phyloP scores from a whole-genome alignment of 2,797 vertebrate genomes.

The Xiphorhynchus erythropygius region DNA sequence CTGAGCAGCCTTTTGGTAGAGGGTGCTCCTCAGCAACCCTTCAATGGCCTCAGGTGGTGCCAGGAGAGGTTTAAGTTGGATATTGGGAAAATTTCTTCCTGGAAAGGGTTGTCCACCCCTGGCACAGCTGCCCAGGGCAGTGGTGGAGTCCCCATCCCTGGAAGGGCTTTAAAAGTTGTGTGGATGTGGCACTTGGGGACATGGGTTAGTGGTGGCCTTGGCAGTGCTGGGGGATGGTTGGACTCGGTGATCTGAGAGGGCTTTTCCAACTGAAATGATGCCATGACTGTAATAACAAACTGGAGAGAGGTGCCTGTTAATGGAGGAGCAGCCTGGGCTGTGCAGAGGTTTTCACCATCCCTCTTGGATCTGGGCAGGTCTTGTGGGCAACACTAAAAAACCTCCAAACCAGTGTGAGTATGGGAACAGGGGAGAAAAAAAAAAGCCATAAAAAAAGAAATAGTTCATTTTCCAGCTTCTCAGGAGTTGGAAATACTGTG shows the following conservation, averaged over 20 bases:
- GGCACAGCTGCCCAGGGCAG: not conserved
- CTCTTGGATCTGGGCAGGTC: not conserved
- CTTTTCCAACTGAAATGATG: not conserved
- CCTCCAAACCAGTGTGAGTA: not conserved
- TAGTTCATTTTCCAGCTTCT: not conserved
- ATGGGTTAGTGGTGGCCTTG: not conserved
- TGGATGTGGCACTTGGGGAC: not conserved
- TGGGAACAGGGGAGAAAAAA: not conserved
- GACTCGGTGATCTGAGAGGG: rapidly evolving
- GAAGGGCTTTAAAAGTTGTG: not conserved
- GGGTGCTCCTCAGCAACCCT: not conserved
- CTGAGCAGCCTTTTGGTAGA: not conserved
- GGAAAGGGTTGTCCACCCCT: not conserved
- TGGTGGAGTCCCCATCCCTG: not conserved
- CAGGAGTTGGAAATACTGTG: not conserved
- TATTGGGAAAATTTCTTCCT: not conserved
- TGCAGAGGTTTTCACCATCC: not conserved
- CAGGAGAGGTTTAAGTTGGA: not conserved
- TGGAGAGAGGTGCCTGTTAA: not conserved
- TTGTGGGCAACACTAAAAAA: not conserved
- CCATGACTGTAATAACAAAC: not conserved
- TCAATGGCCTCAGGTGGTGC: not conserved
- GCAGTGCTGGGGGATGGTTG: not conserved
- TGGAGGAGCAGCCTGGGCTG: not conserved
- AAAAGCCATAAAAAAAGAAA: not conserved